Base-by-base conservation (phyloP, 1,140 invertebrate genomes). In the Agrypnia vestita region DNA sequence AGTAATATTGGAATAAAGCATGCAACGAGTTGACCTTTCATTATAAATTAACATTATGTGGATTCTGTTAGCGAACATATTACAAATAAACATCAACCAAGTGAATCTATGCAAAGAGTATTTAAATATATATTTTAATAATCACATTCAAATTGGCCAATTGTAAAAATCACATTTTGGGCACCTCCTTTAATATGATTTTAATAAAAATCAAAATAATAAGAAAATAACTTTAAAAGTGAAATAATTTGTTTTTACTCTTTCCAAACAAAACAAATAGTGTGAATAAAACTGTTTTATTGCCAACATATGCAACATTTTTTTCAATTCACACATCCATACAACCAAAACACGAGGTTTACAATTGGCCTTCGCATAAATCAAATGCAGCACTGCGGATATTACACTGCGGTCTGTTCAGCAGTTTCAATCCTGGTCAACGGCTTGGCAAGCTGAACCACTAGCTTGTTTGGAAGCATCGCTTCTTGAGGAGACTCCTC, bases 381-480 rank as follows among this genome's bases (percentile, higher is more conserved):
- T 19, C 47, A 25, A 35, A 35, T 35, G 25, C 25, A 35, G 25
- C 25, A 35, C 25, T 35, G 15, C 21, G 47, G 19, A 9, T 4
- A 12, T 76, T 83, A 83, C 35, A 81, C 82, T 46, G 82, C 77
- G 4, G 82, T 79, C 64, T 81, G 73, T 35, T 83, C 77, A 0
- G 73, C 82, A 35, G 82, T 79, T 47, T 83, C 82, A 46, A 83
- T 83, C 46, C 80, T 59, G 46, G 19, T 21, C 13, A 55, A 46
- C 3, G 73, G 75, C 59, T 81, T 81, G 15, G 55, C 64, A 1
- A 81, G 51, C 59, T 83, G 76, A 4, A 79, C 80, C n/a, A 73
- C 44, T 8, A 83, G 61, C 61, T 83, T 83, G 59, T 83, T 83
- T 3, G 80, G 79, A 7, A 53, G 35, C 1, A 67, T 49, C 10